Evolutionary conservation across 2,888 invertebrate species (phyloP).

Genomic region (Cheilosia pagana): DNA sequence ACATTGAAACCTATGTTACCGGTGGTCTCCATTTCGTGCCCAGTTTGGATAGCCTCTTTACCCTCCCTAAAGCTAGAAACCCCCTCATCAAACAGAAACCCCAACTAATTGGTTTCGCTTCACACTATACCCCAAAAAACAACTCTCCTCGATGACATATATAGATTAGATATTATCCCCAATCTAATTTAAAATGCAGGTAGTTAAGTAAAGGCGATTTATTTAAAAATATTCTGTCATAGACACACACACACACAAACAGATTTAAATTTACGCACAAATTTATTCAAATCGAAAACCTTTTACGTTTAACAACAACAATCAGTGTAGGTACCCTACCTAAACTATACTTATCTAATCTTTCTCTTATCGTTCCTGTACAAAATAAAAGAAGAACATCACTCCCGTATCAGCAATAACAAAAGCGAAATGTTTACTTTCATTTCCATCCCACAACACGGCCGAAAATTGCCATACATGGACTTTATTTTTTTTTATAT

Average conservation of each 20-base stretch:
- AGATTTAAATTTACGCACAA: not conserved
- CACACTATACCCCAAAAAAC: too few species aligned
- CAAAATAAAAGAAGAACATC: not conserved
- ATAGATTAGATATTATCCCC: not conserved
- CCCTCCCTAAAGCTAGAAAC: too few species aligned
- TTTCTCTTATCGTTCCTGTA: constrained; percentile 23
- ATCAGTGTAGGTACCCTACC: not conserved
- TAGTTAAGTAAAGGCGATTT: not conserved
- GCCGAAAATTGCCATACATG: constrained; percentile 20
- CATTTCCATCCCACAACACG: not conserved
- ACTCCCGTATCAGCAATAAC: constrained; percentile 12
- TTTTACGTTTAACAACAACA: constrained; percentile 1
- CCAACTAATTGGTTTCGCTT: too few species aligned
- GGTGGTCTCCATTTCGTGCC: too few species aligned
- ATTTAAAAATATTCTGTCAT: not conserved
- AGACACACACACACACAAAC: not conserved
- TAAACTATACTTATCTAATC: constrained; percentile 35
- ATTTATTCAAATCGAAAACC: constrained; percentile 6
- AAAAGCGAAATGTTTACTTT: not conserved
- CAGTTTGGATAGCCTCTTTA: too few species aligned
- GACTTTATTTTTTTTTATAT: too few species aligned
- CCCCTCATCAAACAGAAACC: too few species aligned
- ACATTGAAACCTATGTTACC: too few species aligned
- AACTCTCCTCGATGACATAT: not conserved
- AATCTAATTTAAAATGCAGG: too few species aligned